These are phyloP conservation scores for Parotia lawesii DNA, from an alignment of 2,113 vertebrate species.

Conservation along the genomic window DNA sequence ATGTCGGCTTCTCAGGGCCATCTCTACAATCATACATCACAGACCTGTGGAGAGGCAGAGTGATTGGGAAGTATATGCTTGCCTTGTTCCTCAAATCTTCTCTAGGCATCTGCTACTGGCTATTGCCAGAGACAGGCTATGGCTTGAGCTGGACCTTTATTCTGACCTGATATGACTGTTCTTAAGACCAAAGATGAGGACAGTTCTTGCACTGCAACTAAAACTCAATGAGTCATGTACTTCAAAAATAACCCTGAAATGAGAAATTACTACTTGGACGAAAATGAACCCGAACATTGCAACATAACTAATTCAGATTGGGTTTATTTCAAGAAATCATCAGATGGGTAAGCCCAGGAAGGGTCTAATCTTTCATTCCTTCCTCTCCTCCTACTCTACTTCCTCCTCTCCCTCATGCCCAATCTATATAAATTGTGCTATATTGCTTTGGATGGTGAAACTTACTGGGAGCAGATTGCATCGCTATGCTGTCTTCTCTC, in stretches of 20 bases:
- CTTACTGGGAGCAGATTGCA: neutral
- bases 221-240: neutral
- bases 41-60: neutral
- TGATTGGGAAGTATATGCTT: neutral
- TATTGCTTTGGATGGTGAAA: neutral
- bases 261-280: neutral
- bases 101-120: neutral
- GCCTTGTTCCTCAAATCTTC: neutral
- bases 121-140: neutral
- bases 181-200: conserved; percentile 3
- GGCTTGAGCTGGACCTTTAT: neutral
- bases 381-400: neutral
- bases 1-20: neutral
- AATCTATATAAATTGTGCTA: neutral
- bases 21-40: neutral
- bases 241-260: neutral
- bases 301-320: neutral
- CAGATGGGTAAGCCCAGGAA: neutral
- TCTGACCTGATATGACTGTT: neutral
- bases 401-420: neutral
- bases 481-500: neutral
- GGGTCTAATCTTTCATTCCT: neutral
- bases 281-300: neutral
- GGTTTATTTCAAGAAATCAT: neutral
- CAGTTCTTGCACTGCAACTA: neutral